Evolutionary conservation across 2,113 vertebrate genomes (phyloP).

Genomic region (Psittacula cyanocephala): DNA sequence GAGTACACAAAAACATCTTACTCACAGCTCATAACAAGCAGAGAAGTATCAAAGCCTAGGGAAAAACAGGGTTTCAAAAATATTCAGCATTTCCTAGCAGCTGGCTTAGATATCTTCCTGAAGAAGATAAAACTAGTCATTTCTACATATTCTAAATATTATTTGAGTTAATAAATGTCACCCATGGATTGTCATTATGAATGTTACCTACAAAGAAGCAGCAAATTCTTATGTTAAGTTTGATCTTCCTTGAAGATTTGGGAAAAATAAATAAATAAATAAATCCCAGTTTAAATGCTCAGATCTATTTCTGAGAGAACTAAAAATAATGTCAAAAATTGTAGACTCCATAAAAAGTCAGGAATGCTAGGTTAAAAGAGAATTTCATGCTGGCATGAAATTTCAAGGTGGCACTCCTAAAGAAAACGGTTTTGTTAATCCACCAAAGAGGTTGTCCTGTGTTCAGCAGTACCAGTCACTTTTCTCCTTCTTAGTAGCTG

Average conservation of each 20-base stretch:
- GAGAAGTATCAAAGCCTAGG: neutral
- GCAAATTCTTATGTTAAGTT: neutral
- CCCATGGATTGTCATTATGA: neutral
- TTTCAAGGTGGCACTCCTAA: neutral
- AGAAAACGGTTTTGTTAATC: neutral
- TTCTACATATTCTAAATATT: neutral
- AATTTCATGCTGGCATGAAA: neutral
- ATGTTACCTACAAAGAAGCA: neutral
- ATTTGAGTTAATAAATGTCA: neutral
- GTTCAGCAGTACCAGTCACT: no score
- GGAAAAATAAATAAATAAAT: neutral
- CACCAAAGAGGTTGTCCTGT: neutral
- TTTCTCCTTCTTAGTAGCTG: no score
- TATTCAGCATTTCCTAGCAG: neutral
- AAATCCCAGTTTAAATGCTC: neutral
- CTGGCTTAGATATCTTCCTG: neutral
- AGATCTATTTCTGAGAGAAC: neutral
- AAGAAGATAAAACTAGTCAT: neutral
- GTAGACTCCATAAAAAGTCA: neutral
- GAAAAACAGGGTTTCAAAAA: neutral
- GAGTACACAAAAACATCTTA: neutral
- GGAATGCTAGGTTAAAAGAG: neutral
- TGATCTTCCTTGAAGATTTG: neutral
- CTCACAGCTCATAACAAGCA: neutral
- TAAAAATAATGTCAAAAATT: neutral